Evolutionary conservation across 2,113 vertebrate genomes (phyloP), one percentile per base, ranked within the genome.

Genomic region (Platycercus adscitus): DNA sequence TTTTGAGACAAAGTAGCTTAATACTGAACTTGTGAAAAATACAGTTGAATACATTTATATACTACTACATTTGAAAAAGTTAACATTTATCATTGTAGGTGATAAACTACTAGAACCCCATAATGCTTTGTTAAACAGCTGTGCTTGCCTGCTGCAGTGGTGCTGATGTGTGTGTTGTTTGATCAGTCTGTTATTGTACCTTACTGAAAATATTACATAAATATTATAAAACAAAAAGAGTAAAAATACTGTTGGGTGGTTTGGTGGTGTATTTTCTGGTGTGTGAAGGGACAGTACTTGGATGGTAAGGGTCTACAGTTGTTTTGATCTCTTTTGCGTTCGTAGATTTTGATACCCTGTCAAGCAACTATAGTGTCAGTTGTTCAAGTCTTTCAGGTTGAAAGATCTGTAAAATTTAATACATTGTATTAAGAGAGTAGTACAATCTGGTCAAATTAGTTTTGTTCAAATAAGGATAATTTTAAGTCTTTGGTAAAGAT

Each of bases 351-450:
- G n/a, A 20, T 79, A 43, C 4, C 31, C 39, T 69, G 17, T 47
- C 47, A 81, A 73, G 44, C 9, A 47, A 23, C 44, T 64, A 39
- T 16, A 55, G 13, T 26, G 64, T 68, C 20, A 58, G 43, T 39
- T 71, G 31, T 46, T 65, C 39, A 75, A 24, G 17, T 31, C 15
- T 20, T 64, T 60, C 20, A 68, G 26, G 26, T 28, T 44, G 21
- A 47, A 82, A 56, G 49, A 7, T 1, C 19, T 50, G 11, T 41
- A 56, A 56, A 46, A 23, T 60, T 68, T 41, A 15, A 13, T 24
- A 16, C 1, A 0, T 53, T 41, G 8, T 37, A 8, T 50, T 56
- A 5, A 47, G 52, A 3, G 1, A 3, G 2, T 58, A 43, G 21
- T 46, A 35, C 29, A 69, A 46, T 17, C 24, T 43, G 61, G 24